These are phyloP conservation scores for Temnothorax unifasciatus DNA, from an alignment of 2,888 invertebrate species.

Conservation along the genomic window DNA sequence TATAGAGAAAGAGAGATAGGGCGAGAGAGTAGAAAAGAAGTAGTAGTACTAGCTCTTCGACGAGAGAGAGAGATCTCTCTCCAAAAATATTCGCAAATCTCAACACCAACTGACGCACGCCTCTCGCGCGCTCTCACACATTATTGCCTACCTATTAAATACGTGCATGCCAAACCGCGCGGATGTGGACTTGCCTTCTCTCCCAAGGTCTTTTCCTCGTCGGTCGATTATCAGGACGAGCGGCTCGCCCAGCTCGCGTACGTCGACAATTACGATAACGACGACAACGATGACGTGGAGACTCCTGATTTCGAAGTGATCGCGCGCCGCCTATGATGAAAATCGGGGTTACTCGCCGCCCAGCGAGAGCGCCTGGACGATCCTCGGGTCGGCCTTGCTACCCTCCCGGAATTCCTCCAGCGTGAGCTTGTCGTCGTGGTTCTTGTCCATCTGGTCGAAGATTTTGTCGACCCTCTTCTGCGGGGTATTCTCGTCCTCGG, in stretches of 20 bases:
- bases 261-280: conserved; percentile 48
- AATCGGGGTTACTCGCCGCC: conserved; percentile 89
- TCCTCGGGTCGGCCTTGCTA: conserved; percentile 99
- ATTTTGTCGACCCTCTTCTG: conserved; percentile 99
- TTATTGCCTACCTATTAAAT: conserved; percentile 22
- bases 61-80: conserved; percentile 42
- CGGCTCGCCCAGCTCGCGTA: conserved; percentile 36
- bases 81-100: conserved; percentile 41
- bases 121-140: not conserved
- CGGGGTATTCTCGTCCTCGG: conserved; percentile 96
- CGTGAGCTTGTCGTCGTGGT: conserved; percentile 98
- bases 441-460: conserved; percentile 99
- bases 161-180: conserved; percentile 48
- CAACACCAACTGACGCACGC: conserved; percentile 23
- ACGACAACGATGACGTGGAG: conserved; percentile 44
- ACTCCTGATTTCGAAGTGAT: conserved; percentile 38
- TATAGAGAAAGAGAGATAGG: conserved; percentile 17
- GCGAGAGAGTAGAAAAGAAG: conserved; percentile 14
- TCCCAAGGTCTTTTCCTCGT: conserved; percentile 21
- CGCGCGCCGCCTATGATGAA: conserved; percentile 33
- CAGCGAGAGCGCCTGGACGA: conserved; percentile 97
- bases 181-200: conserved; percentile 48
- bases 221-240: conserved; percentile 39
- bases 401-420: conserved; percentile 99
- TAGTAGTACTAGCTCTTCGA: conserved; percentile 18